Percentiles rank a stretch among this genome's conserved stretches.
Evolutionary conservation across 2,797 vertebrate genomes (phyloP).

Genomic region (Lacerta bilineata): DNA sequence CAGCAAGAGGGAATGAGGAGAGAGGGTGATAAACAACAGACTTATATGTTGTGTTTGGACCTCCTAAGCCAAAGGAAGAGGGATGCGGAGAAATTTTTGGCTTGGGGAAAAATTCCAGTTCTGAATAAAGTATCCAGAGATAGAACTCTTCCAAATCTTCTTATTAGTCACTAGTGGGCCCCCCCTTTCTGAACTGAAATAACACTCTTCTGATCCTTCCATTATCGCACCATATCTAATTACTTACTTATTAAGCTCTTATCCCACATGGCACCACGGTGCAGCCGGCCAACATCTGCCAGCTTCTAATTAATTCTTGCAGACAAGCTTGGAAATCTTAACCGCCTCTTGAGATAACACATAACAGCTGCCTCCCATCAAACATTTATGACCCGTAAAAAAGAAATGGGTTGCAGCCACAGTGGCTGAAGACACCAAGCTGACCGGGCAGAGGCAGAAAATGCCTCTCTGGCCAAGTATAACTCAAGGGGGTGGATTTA

Average conservation of each 20-base stretch:
- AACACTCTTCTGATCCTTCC: conserved; percentile 34
- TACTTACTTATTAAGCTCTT: conserved; percentile 53
- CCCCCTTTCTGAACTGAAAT: conserved; percentile 17
- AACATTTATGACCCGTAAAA: conserved; percentile 66
- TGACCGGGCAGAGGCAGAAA: not conserved
- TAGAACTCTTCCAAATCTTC: not conserved
- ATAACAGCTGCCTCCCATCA: conserved; percentile 64
- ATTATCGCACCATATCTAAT: conserved; percentile 49
- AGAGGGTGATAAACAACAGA: not conserved
- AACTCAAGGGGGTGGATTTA: not conserved
- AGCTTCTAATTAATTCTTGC: conserved; percentile 47
- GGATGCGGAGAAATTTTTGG: not conserved
- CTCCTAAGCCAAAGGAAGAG: not conserved
- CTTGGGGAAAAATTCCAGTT: not conserved
- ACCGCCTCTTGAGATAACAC: conserved; percentile 56
- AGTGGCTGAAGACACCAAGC: conserved; percentile 52
- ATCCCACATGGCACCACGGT: conserved; percentile 37
- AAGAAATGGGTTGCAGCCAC: not conserved
- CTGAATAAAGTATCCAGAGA: not conserved
- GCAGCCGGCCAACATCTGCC: conserved; percentile 67
- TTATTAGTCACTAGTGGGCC: not conserved
- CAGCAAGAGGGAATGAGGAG: not conserved
- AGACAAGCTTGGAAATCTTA: conserved; percentile 60
- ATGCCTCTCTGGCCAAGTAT: fast-evolving
- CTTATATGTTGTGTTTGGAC: fast-evolving